Conservation (phyloP, 2,797 vertebrate genomes). For the Sebastes kiyomatsui region DNA sequence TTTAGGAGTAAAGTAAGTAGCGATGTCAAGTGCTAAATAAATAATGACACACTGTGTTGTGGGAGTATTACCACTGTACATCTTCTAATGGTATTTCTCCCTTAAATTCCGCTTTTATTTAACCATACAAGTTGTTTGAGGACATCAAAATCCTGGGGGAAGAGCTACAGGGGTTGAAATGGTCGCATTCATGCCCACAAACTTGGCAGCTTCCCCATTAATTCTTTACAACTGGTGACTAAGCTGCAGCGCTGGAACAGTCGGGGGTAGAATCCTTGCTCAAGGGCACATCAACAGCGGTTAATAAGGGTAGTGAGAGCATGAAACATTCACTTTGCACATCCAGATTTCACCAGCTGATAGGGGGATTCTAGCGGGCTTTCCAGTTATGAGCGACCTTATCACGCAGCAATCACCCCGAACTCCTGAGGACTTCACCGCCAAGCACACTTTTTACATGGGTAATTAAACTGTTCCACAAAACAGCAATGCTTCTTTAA, state of each 20-base stretch:
- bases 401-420: slow-evolving; percentile 28
- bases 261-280: slow-evolving; percentile 16
- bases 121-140: slow-evolving; percentile 2
- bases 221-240: background rate
- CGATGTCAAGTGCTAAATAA: slow-evolving; percentile 39
- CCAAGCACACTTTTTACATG: slow-evolving; percentile 27
- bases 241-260: background rate
- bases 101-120: slow-evolving; percentile 20
- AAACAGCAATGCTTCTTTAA: slow-evolving; percentile 19
- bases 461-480: slow-evolving; percentile 42
- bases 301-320: slow-evolving; percentile 19
- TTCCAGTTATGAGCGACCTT: slow-evolving; percentile 22
- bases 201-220: background rate
- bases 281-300: slow-evolving; percentile 19
- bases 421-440: slow-evolving; percentile 21
- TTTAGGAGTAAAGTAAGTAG: slow-evolving; percentile 21
- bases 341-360: slow-evolving; percentile 25
- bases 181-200: background rate
- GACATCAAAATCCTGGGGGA: slow-evolving; percentile 1
- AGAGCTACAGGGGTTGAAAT: slow-evolving; percentile 11
- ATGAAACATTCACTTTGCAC: slow-evolving; percentile 32
- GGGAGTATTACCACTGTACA: background rate
- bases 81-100: slow-evolving; percentile 11
- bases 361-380: slow-evolving; percentile 2
- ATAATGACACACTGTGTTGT: slow-evolving; percentile 23